Conservation (phyloP, 37 sponge, comb jelly and placozoan species). For the Haliclona indistincta region DNA sequence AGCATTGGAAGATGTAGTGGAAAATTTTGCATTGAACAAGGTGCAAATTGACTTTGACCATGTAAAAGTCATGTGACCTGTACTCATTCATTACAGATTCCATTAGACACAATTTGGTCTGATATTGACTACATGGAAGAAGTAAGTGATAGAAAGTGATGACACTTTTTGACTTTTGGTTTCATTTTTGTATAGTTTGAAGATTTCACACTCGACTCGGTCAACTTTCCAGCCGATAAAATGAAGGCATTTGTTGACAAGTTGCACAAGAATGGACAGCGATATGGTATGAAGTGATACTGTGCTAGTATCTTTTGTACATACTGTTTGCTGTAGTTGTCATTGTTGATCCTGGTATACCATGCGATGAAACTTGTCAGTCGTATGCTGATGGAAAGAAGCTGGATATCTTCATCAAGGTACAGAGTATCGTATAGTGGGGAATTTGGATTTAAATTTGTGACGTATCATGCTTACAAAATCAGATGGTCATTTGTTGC, state of each 20-base stretch:
- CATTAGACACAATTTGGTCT: slow-evolving; percentile 69
- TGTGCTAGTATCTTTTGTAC: too few species aligned
- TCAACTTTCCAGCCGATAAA: slow-evolving; percentile 62
- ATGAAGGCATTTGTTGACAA: slow-evolving; percentile 64
- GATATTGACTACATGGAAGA: slow-evolving; percentile 76
- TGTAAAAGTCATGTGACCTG: not conserved
- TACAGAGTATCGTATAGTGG: not conserved
- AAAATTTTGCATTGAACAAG: slow-evolving; percentile 36
- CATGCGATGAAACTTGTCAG: slow-evolving; percentile 2
- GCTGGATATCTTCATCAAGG: slow-evolving; percentile 48
- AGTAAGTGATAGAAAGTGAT: too few species aligned
- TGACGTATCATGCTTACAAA: too few species aligned
- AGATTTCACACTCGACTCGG: slow-evolving; percentile 86
- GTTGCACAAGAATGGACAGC: slow-evolving; percentile 73
- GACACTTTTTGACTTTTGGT: too few species aligned
- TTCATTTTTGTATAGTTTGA: slow-evolving; percentile 78
- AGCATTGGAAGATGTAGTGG: slow-evolving; percentile 48
- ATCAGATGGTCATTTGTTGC: not conserved
- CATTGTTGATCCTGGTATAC: slow-evolving; percentile 62
- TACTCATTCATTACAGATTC: slow-evolving; percentile 22
- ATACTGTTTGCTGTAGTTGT: slow-evolving; percentile 47
- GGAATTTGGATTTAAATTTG: not conserved
- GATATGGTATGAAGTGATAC: slow-evolving; percentile 56
- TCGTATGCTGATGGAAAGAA: slow-evolving; percentile 43
- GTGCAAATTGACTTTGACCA: not conserved